A percentile compares a stretch with the other conserved stretches of the same genome.
phyloP scores from a whole-genome alignment of 2,113 vertebrate genomes.

The Gobiocypris rarus region DNA sequence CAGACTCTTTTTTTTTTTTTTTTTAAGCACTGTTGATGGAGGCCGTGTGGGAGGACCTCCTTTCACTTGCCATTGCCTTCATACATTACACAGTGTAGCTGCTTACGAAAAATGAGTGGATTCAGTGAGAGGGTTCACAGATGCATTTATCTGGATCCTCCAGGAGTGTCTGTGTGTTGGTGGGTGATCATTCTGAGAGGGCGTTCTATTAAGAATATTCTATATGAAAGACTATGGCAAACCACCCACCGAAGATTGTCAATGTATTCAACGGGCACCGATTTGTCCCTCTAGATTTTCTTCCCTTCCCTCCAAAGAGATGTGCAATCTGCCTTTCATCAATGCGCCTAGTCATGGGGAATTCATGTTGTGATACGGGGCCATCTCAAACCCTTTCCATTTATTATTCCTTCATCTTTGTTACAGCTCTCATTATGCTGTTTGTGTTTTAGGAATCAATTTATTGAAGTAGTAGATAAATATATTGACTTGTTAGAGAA shows the following conservation, averaged over 20 bases:
- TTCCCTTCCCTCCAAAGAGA: conserved; percentile 34
- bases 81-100: conserved; percentile 25
- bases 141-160: conserved; percentile 34
- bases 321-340: conserved; percentile 15
- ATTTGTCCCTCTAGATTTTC: conserved; percentile 68
- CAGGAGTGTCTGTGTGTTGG: conserved; percentile 22
- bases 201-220: conserved; percentile 1
- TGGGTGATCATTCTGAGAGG: conserved; percentile 40
- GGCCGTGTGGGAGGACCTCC: conserved; percentile 42
- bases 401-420: neutral
- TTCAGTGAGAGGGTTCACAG: conserved; percentile 29
- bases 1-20: conserved; percentile 28
- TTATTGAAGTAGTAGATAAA: neutral
- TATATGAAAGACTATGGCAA: conserved; percentile 7
- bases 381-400: neutral
- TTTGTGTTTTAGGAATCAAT: neutral
- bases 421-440: neutral
- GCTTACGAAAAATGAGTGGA: conserved; percentile 32
- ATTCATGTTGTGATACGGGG: conserved; percentile 18
- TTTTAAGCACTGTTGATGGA: neutral
- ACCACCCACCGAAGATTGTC: conserved; percentile 56
- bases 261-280: conserved; percentile 54
- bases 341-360: conserved; percentile 5
- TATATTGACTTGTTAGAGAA: neutral
- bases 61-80: conserved; percentile 32